Evolutionary conservation across 2,888 invertebrate genomes (phyloP).

Genomic region (Meliscaeva auricollis): DNA sequence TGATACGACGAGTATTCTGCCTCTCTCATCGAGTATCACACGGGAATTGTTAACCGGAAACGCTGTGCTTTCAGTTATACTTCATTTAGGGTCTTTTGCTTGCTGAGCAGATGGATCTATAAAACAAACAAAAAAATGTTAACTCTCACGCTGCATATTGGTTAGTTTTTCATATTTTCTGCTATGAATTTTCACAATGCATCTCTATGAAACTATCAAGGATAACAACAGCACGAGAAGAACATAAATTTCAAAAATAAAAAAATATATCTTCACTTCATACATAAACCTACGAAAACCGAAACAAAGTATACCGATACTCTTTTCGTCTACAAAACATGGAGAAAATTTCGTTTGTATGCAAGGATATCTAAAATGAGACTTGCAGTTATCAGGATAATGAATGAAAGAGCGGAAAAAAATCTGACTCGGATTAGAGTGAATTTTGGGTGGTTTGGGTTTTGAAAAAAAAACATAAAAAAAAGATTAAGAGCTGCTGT

Average conservation of each 20-base stretch:
- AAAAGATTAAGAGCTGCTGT: neutral
- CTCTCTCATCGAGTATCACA: conserved; percentile 35
- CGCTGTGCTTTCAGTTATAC: conserved; percentile 15
- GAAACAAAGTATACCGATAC: conserved; percentile 28
- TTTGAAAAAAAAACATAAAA: neutral
- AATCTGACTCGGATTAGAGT: conserved; percentile 47
- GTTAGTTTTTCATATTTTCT: conserved; percentile 62
- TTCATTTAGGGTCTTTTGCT: conserved; percentile 27
- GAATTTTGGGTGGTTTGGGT: neutral
- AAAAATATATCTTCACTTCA: neutral
- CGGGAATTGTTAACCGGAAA: conserved; percentile 55
- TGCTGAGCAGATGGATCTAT: conserved; percentile 51
- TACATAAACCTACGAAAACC: too few species aligned
- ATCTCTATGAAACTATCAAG: conserved; percentile 9
- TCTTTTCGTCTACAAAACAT: too few species aligned
- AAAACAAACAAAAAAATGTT: conserved; percentile 24
- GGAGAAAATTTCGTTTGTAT: conserved; percentile 8
- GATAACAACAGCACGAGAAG: conserved; percentile 32
- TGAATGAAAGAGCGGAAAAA: conserved; percentile 52
- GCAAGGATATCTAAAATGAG: conserved; percentile 71
- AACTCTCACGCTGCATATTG: conserved; percentile 44
- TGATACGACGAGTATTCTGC: neutral
- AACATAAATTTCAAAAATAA: conserved; percentile 34
- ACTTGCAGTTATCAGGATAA: conserved; percentile 63
- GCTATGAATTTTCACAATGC: conserved; percentile 3